Evolutionary conservation across 1,140 invertebrate species (phyloP), one percentile per base, ranked within the genome.

Genomic region (Andricus grossulariae): DNA sequence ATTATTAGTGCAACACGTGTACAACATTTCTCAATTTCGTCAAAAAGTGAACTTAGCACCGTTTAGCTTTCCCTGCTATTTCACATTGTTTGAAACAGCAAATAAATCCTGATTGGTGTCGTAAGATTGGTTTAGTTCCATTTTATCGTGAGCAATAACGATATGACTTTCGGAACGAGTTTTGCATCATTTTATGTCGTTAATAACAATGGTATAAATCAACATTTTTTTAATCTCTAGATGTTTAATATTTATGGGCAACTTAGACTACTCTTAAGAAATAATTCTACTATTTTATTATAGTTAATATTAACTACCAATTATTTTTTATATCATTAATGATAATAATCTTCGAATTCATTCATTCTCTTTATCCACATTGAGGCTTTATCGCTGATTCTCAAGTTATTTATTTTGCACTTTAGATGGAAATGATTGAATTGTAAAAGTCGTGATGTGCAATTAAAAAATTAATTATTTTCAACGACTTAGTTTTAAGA

Each of bases 131-230:
- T 21, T 66, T 45, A 4, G 60, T 21, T 39, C 10, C 39, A 45
- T 45, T 55, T 66, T 66, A 66, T 66, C 60, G n/a, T 21, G 60
- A 66, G 60, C 32, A 32, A 66, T 39, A 66, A 66, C 60, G 39
- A 45, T 39, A 66, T 45, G 39, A 21, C 32, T 66, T 66, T 25
- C 16, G 45, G 60, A 66, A 66, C 60, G 6, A 66, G 25, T 66
- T 66, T 66, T 39, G 25, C 60, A 39, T 39, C 60, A 66, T 39
- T 66, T 66, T 39, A 54, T 32, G 39, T 66, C 60, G 25, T 66
- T 66, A 13, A 32, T 32, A 66, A 66, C 25, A 66, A 66, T 66
- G 60, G 39, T 66, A 66, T 66, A 39, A 39, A 66, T 66, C 60
- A 66, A 16, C 13, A 15, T 66, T 39, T 66, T 39, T 16, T 32